Base-by-base conservation (phyloP, 2,797 vertebrate genomes). In the Propithecus deckenii region DNA sequence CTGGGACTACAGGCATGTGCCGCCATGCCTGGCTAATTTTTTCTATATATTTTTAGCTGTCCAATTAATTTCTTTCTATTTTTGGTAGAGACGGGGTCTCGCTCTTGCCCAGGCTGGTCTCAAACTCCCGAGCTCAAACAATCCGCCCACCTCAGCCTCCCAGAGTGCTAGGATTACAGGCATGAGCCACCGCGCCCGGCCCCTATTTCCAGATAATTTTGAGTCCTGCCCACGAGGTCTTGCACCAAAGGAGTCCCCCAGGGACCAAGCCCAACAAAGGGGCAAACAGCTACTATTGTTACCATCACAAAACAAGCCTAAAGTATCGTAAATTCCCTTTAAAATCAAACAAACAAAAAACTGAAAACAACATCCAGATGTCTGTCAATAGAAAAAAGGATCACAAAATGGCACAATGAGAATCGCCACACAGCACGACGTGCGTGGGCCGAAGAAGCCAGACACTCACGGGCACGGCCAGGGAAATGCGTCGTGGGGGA, bases 391-490 rank as follows among this genome's bases (percentile, higher is more conserved):
- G 28, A 30, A 25, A 50, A 43, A 48, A 22, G 2, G 50, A 10
- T 32, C 3, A 18, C 12, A 4, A 22, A n/a, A 0, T 0, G 3
- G 22, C 22, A 18, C 65, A 1, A 11, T 1, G 41, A 4, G 25
- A 5, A 10, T 2, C n/a, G 20, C 8, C 9, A 7, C 8, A 2
- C 12, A 15, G 4, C 14, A 2, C 0, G 0, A 4, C 10, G 20
- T 10, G 5, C 0, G 0, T 0, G 15, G 57, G 41, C 50, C 23
- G 23, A 20, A 50, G 41, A 3, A 13, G 69, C 59, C 59, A 7
- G 57, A 6, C 84, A 4, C 12, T 1, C n/a, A 4, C 20, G 1
- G 41, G 32, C 86, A 30, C 0, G 0, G 22, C 35, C 38, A 5
- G 13, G 41, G 17, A 8, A 0, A 17, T 2, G 15, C 0, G 3